Evolutionary conservation across 2,888 invertebrate genomes (phyloP).

Genomic region (Toxonevra muliebris): DNA sequence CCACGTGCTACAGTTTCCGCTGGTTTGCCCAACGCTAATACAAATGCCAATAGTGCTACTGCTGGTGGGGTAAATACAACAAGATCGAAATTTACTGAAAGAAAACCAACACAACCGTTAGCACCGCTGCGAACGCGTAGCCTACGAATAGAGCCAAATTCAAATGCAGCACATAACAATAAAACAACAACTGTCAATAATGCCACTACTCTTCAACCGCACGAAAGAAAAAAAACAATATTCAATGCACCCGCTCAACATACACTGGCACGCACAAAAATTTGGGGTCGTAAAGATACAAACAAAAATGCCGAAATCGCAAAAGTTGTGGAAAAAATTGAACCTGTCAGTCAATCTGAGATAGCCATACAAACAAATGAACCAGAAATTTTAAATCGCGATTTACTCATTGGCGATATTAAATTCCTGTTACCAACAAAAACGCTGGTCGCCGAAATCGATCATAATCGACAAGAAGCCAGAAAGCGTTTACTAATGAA

Average conservation of each 20-base stretch:
- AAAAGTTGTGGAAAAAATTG: constrained; percentile 17
- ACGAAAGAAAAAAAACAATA: not conserved
- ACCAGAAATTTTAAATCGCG: constrained; percentile 52
- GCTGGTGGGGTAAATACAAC: not conserved
- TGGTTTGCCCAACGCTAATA: not conserved
- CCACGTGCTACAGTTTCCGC: constrained; percentile 3
- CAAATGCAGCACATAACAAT: not conserved
- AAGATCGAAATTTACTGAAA: constrained; percentile 31
- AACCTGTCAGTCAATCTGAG: constrained; percentile 35
- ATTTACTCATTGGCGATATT: constrained; percentile 49
- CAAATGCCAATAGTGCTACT: constrained; percentile 2
- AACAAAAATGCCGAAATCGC: constrained; percentile 8
- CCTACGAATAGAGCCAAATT: constrained; percentile 8
- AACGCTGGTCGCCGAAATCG: constrained; percentile 47
- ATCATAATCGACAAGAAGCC: constrained; percentile 40
- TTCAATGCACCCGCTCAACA: constrained; percentile 4
- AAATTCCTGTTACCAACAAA: constrained; percentile 50
- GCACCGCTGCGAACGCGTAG: constrained; percentile 21
- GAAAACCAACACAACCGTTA: constrained; percentile 6
- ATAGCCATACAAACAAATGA: constrained; percentile 52
- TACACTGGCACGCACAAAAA: constrained; percentile 17
- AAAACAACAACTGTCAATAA: not conserved
- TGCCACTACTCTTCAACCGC: not conserved
- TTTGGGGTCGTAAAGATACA: constrained; percentile 5
- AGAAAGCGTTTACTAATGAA: constrained; percentile 38